A percentile compares a stretch with the other conserved stretches of the same genome.
Conservation (phyloP, 2,113 vertebrate species). For the Arizona elegans region DNA sequence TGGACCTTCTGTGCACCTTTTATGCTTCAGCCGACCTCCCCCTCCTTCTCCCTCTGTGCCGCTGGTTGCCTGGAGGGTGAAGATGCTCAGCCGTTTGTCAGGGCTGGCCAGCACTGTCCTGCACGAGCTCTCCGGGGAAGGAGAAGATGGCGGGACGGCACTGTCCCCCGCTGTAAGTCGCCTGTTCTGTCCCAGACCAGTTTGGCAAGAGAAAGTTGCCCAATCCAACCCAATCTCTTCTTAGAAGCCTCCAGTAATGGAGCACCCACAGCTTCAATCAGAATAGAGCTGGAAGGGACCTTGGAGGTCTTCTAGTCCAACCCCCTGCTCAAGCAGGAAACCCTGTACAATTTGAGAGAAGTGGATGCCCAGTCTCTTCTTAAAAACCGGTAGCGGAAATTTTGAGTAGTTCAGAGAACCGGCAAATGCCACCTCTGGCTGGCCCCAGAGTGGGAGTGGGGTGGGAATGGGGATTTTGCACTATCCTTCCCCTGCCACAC, state of each 20-base stretch:
- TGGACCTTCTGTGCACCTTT: background rate
- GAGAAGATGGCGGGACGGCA: constrained; percentile 44
- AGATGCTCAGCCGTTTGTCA: constrained; percentile 84
- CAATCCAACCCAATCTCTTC: background rate
- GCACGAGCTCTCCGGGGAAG: constrained; percentile 84
- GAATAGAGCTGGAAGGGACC: no score
- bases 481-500: no score
- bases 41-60: background rate
- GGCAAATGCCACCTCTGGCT: no score
- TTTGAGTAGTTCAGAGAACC: no score
- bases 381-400: no score
- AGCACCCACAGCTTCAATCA: background rate
- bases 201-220: background rate
- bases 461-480: no score
- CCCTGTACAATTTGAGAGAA: background rate
- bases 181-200: background rate
- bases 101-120: constrained; percentile 85
- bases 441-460: no score
- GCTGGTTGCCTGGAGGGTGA: constrained; percentile 64
- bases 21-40: background rate
- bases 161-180: constrained; percentile 62
- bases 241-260: background rate
- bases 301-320: background rate
- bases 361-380: no score
- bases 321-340: no score